Conservation (phyloP, 2,797 vertebrate genomes). For the Fistularia commersonii region DNA sequence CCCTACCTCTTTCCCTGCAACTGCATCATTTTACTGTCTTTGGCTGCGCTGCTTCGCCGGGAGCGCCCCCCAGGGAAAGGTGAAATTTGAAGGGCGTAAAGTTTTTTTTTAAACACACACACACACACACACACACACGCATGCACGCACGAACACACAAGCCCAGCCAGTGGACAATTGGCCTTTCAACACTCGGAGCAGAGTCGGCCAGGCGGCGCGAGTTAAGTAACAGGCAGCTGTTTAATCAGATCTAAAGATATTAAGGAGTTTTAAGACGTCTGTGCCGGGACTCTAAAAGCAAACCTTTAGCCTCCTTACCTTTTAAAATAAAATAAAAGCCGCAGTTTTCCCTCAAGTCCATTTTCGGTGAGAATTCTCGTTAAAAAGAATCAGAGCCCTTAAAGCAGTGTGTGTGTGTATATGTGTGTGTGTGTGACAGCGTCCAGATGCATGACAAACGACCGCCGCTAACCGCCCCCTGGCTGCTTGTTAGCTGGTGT, state of each 20-base stretch:
- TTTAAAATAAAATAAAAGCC: conserved; percentile 5
- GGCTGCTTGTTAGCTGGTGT: conserved; percentile 55
- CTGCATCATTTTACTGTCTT: conserved; percentile 60
- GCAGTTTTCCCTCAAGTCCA: neutral
- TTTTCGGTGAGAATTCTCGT: conserved; percentile 23
- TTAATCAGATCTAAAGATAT: conserved; percentile 42
- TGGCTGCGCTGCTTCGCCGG: conserved; percentile 47
- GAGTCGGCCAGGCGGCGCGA: conserved; percentile 15
- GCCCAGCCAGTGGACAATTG: conserved; percentile 8
- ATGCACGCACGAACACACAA: conserved; percentile 61
- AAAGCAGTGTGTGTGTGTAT: no score
- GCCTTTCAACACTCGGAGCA: conserved; percentile 18
- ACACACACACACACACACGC: conserved; percentile 67
- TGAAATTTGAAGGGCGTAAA: no score
- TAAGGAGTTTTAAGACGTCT: conserved; percentile 19
- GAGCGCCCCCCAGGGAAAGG: conserved; percentile 39
- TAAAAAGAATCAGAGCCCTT: no score
- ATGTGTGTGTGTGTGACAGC: conserved; percentile 57
- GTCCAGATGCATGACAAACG: conserved; percentile 67
- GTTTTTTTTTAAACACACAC: no score
- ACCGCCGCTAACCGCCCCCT: conserved; percentile 55
- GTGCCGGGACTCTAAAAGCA: neutral
- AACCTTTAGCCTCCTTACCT: conserved; percentile 33
- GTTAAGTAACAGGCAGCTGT: conserved; percentile 10
- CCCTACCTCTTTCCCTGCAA: conserved; percentile 30